Base-by-base conservation (phyloP, 2,888 invertebrate species). In the Athripsodes cinereus region DNA sequence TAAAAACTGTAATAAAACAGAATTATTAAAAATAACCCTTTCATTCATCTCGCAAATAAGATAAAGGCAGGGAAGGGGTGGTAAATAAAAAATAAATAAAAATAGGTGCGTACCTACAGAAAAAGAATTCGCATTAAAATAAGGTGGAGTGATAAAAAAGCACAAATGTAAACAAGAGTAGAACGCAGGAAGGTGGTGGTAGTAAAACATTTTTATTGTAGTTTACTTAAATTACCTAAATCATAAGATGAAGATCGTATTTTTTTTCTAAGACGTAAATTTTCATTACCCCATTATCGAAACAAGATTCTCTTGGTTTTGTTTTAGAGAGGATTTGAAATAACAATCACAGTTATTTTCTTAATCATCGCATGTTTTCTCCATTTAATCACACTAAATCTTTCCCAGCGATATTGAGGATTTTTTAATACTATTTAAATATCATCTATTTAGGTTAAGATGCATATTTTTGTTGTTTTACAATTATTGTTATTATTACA, bases 221-320 rank as follows among this genome's bases (percentile, higher is more conserved):
- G 8, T 13, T 13, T 40, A 40, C 13, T 40, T 40, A 40, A 40
- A 40, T 40, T 16, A 16, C 40, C 40, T 13, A 13, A 40, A 40
- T 40, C 40, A 40, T 40, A 2, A 40, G 40, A 40, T 40, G 40
- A 40, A 40, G 40, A 40, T 40, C 40, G 40, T 40, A 40, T 40
- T 40, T 40, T 40, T 40, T 40, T 40, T 40, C 8, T 16, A 11
- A 40, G 16, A 40, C 40, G 40, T 40, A 40, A 31, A 40, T 40
- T 40, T 40, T 40, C 8, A 40, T 8, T 40, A 40, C 40, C 13
- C 40, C 13, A 40, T 40, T 40, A 40, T 13, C 40, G 5, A 16
- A 40, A 40, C 40, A 40, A 40, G 16, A 40, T 13, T 40, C 8
- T 16, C 13, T 3, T n/a, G 13, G 16, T 40, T 40, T 2, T 40